phyloP scores from a whole-genome alignment of 2,113 vertebrate species.

The Columba livia region DNA sequence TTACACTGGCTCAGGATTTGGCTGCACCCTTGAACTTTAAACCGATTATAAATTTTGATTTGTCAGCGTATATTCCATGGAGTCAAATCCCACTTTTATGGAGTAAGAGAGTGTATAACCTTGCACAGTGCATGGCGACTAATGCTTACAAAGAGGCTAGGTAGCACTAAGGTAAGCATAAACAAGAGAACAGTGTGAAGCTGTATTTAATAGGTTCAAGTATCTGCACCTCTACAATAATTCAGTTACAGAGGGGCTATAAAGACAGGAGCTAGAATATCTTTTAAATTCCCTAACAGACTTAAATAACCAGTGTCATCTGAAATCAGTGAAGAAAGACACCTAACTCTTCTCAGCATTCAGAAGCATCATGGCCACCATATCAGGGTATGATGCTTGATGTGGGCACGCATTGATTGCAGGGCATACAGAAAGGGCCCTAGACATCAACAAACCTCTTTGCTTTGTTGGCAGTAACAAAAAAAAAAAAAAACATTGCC shows the following conservation, averaged over 20 bases:
- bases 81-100: slow-evolving; percentile 22
- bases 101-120: neutral
- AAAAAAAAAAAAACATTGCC: neutral
- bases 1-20: slow-evolving; percentile 57
- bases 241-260: neutral
- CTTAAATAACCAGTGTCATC: neutral
- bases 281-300: neutral
- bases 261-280: neutral
- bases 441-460: neutral
- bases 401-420: too few relatives aligned
- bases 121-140: neutral
- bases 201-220: neutral
- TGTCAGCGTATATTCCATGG: slow-evolving; percentile 44
- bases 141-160: neutral
- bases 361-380: neutral
- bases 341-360: neutral
- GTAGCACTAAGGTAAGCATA: neutral
- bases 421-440: neutral
- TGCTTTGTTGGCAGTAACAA: neutral
- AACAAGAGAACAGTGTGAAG: accelerated
- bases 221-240: neutral
- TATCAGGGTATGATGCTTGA: neutral
- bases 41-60: slow-evolving; percentile 59
- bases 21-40: slow-evolving; percentile 60
- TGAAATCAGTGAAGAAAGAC: neutral